Conservation (phyloP, 2,797 vertebrate species). For the Neosilurus mollespiculum region DNA sequence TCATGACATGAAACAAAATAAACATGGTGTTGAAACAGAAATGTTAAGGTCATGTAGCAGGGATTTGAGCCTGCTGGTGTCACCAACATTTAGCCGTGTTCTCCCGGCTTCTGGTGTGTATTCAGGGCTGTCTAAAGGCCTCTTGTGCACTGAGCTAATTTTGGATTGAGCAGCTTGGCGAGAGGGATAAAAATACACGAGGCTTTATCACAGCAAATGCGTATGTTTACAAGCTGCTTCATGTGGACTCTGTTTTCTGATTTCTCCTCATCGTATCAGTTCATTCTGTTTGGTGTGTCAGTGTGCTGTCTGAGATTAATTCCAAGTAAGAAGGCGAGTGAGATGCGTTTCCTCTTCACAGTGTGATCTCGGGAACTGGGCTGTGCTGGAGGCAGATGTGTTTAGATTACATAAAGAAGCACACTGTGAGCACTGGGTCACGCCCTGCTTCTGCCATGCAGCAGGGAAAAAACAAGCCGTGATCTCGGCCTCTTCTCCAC, state of each 20-base stretch:
- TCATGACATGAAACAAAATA: background rate
- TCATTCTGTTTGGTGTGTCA: slow-evolving; percentile 9
- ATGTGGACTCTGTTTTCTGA: background rate
- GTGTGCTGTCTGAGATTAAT: background rate
- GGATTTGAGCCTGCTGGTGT: background rate
- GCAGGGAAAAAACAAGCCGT: slow-evolving; percentile 24
- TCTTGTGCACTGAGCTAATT: slow-evolving; percentile 46
- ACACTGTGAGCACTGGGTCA: slow-evolving; percentile 38
- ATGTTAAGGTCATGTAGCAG: background rate
- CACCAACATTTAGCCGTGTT: background rate
- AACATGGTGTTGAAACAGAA: background rate
- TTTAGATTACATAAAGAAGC: slow-evolving; percentile 31
- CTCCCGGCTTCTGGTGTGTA: background rate
- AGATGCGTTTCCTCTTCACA: background rate
- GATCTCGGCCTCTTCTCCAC: slow-evolving; percentile 17
- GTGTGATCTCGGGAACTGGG: background rate
- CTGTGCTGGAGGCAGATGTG: background rate
- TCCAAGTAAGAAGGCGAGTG: background rate
- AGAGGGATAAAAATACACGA: slow-evolving; percentile 49
- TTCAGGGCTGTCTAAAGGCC: slow-evolving; percentile 21
- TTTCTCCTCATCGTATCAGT: slow-evolving; percentile 12
- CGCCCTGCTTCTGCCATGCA: slow-evolving; percentile 31
- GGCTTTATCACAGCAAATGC: slow-evolving; percentile 56
- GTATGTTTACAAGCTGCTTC: slow-evolving; percentile 50
- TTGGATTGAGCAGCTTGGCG: slow-evolving; percentile 39